Base-by-base conservation (phyloP, 2,113 vertebrate genomes). In the Egretta garzetta region DNA sequence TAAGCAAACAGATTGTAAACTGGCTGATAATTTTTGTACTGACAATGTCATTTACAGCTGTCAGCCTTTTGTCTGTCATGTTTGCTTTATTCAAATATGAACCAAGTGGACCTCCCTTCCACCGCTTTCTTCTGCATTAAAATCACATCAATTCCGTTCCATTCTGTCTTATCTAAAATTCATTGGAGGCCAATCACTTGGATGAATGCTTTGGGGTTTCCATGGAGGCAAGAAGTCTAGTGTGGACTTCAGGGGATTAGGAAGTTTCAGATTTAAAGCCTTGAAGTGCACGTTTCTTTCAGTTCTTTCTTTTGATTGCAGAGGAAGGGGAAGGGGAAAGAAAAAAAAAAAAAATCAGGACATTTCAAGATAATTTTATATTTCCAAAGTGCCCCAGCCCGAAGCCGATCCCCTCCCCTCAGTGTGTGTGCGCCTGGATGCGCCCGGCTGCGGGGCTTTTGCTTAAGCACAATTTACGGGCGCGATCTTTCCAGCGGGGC, bases 71-170 rank as follows among this genome's bases (percentile, higher is more conserved):
- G 99, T 99, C 99, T 99, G 98, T 97, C 98, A 98, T 99, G 99
- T 99, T 99, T 99, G 99, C 99, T 99, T 99, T 99, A 99, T 99
- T 99, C 99, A 99, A 99, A 99, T 99, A 99, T 99, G 99, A 99
- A 99, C 99, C 99, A 98, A 99, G 99, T 98, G 99, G 99, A 99
- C 99, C 99, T 99, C 99, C 99, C 99, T 98, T 99, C 99, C 98
- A 97, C 98, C 97, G 98, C 99, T 99, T 99, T 99, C 99, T 99
- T 99, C 99, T 99, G 99, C 99, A 99, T 99, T 99, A 99, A 99
- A 99, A 99, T 99, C 99, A 99, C 99, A 99, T 99, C 99, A 99
- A 99, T 99, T 99, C 99, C 98, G 98, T 99, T 99, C 99, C 99
- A 99, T 99, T 99, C 99, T 99, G 99, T 99, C 99, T 99, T 99